Evolutionary conservation across 2,888 invertebrate genomes (phyloP).

Genomic region (Eupelmus urozonus): DNA sequence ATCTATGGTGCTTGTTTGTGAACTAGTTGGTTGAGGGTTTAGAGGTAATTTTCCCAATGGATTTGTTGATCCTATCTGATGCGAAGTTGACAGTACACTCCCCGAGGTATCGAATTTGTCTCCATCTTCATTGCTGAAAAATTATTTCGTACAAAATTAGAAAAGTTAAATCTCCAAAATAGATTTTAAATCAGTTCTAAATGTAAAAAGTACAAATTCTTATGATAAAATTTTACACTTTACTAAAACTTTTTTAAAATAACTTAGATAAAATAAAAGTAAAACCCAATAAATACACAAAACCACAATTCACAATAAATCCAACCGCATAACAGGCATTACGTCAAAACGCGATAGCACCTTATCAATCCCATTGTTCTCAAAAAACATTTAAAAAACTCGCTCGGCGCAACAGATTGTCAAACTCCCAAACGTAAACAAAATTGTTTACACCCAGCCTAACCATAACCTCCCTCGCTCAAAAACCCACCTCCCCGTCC

Average conservation of each 20-base stretch:
- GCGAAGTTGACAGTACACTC: slow-evolving; percentile 67
- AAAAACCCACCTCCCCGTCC: too few species aligned
- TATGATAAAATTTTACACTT: not conserved
- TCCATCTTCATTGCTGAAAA: slow-evolving; percentile 66
- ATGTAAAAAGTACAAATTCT: not conserved
- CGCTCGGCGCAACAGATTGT: too few species aligned
- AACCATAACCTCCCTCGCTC: too few species aligned
- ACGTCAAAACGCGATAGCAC: too few species aligned
- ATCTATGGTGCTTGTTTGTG: slow-evolving; percentile 67
- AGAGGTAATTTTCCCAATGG: slow-evolving; percentile 66
- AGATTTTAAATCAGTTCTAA: not conserved
- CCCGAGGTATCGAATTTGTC: slow-evolving; percentile 66
- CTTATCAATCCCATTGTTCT: too few species aligned
- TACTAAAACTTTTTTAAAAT: not conserved
- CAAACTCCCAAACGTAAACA: too few species aligned
- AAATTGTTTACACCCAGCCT: too few species aligned
- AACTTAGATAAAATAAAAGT: not conserved
- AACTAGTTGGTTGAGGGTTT: slow-evolving; percentile 68
- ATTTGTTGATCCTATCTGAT: slow-evolving; percentile 65
- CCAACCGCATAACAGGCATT: too few species aligned
- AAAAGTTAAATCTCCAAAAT: not conserved
- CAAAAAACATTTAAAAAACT: too few species aligned
- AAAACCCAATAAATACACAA: not conserved
- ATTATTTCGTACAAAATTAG: not conserved
- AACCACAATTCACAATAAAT: too few species aligned